Conservation (phyloP, 2,113 vertebrate genomes). For the Equus przewalskii region DNA sequence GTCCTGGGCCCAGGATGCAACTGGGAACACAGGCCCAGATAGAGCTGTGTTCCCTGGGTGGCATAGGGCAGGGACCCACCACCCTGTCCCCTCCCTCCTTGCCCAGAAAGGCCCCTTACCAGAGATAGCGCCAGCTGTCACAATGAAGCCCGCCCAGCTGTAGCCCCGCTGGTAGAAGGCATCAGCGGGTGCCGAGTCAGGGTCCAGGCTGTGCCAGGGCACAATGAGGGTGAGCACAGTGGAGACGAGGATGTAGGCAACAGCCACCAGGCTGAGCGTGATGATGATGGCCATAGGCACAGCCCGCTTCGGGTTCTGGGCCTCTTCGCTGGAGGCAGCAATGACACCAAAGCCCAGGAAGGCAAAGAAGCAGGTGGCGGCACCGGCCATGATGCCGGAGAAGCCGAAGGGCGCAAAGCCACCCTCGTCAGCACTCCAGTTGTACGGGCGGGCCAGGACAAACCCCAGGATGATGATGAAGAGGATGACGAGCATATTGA, state of each 20-base stretch:
- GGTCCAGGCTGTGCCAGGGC: constrained; percentile 95
- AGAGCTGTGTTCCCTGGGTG: background rate
- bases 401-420: constrained; percentile 95
- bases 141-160: constrained; percentile 96
- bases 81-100: too few species aligned
- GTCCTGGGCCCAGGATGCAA: too few species aligned
- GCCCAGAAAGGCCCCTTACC: constrained; percentile 87
- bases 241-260: constrained; percentile 95
- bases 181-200: constrained; percentile 95
- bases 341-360: constrained; percentile 98
- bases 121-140: constrained; percentile 96
- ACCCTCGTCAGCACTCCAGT: constrained; percentile 94
- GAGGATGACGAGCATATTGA: constrained; percentile 93
- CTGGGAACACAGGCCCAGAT: too few species aligned
- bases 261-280: constrained; percentile 92
- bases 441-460: constrained; percentile 91
- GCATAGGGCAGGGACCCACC: background rate
- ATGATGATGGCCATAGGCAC: constrained; percentile 94
- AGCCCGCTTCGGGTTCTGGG: constrained; percentile 93
- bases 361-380: constrained; percentile 97
- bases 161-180: constrained; percentile 97
- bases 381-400: constrained; percentile 96
- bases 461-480: constrained; percentile 97
- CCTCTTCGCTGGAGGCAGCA: constrained; percentile 95
- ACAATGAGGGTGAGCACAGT: constrained; percentile 96